Evolutionary conservation across 2,888 invertebrate genomes (phyloP), one percentile per base, ranked within the genome.

Genomic region (Scaptomyza reducta): DNA sequence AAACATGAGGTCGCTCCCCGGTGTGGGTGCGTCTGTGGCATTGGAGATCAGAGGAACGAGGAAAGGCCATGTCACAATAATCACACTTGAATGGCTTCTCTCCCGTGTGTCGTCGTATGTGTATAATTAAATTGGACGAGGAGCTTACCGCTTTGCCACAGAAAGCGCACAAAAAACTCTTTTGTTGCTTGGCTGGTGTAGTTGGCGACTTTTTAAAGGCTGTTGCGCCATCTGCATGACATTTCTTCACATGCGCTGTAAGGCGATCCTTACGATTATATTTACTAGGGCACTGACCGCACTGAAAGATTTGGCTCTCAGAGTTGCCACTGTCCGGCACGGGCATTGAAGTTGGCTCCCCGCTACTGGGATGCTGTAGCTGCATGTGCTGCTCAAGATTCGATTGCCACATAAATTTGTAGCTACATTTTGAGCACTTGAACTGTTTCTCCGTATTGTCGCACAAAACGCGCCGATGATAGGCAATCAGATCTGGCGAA

Each of bases 91-190:
- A 94, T 0, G 94, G 94, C 72, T 94, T 94, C 77, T 94, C 94
- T 7, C 95, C 95, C 0, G 94, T 95, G 74, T 95, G 95, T 0
- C 94, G 92, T 0, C 95, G 93, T 93, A 95, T 94, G 76, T 95
- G 95, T 3, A 95, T 94, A 16, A 94, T 94, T 11, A 94, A 90
- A 80, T 94, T 94, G 0, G 94, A 94, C 0, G 94, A 94, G 67
- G 94, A 94, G 27, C 94, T 93, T 72, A 94, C 94, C 7, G 93
- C 93, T 13, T 93, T 92, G 0, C 94, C 94, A 77, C 94, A 94
- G 81, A 94, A 94, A 5, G 94, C 92, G 63, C 94, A 94, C 5
- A 94, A 89, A 41, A 89, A 91, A 54, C 93, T 93, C 45, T 93
- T 93, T 5, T 79, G 81, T 35, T 84, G 79, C 38, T 81, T 81